These are phyloP conservation scores for Jaculus jaculus DNA, from an alignment of 2,113 vertebrate genomes.

Conservation along the genomic window DNA sequence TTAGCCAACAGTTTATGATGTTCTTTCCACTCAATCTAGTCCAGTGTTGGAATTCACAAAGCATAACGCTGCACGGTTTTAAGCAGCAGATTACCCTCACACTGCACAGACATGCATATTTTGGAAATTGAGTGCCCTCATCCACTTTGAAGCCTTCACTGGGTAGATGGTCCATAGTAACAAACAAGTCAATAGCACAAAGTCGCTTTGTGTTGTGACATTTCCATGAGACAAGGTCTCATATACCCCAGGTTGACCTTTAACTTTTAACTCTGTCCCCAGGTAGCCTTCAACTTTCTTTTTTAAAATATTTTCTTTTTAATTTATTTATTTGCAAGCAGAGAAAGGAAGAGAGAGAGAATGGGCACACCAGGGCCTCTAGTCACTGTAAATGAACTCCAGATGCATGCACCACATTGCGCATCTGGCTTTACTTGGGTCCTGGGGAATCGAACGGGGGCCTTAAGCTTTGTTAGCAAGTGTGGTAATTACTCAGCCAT, in stretches of 20 bases:
- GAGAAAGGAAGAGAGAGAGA: too few relatives aligned
- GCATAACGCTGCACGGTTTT: constrained; percentile 48
- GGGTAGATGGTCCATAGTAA: neutral
- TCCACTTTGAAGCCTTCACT: neutral
- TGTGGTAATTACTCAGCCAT: too few relatives aligned
- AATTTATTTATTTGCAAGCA: too few relatives aligned
- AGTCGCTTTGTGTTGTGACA: neutral
- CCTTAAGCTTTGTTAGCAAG: too few relatives aligned
- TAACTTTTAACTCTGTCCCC: too few relatives aligned
- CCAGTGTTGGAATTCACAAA: constrained; percentile 67
- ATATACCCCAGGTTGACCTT: neutral
- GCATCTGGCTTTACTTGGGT: too few relatives aligned
- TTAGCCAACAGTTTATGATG: constrained; percentile 71
- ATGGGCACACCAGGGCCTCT: too few relatives aligned
- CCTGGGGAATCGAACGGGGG: too few relatives aligned
- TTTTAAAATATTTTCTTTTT: too few relatives aligned
- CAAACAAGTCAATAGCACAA: constrained; percentile 23
- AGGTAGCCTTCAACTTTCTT: too few relatives aligned
- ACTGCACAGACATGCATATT: constrained; percentile 18
- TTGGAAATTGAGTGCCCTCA: neutral
- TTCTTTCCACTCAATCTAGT: constrained; percentile 77
- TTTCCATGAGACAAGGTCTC: neutral
- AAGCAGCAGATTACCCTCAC: constrained; percentile 61
- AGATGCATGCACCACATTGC: too few relatives aligned
- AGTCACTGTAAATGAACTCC: too few relatives aligned